These are phyloP conservation scores for Tychaedon coryphoeus DNA, from an alignment of 2,113 vertebrate genomes.

Conservation along the genomic window DNA sequence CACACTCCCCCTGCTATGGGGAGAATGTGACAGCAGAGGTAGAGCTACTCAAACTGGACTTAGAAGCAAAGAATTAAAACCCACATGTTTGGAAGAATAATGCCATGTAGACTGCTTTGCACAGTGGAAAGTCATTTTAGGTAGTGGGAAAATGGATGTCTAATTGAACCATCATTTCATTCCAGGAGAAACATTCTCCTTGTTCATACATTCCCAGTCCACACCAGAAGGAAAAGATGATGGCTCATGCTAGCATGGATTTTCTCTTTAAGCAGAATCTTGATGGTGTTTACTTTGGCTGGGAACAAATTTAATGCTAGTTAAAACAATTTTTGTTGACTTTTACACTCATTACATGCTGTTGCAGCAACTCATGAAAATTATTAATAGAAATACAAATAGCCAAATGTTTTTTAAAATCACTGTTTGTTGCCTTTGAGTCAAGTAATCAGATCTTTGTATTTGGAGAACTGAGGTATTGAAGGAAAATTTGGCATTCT, in stretches of 20 bases:
- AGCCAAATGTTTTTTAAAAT: conserved; percentile 38
- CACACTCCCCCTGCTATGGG: background rate
- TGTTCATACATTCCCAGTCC: background rate
- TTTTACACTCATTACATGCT: conserved; percentile 45
- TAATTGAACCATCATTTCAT: background rate
- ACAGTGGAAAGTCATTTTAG: background rate
- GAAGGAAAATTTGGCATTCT: background rate
- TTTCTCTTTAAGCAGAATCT: background rate
- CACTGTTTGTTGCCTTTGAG: conserved; percentile 16
- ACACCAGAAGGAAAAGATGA: background rate
- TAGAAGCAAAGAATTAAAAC: background rate
- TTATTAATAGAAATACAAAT: conserved; percentile 33
- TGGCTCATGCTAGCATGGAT: background rate
- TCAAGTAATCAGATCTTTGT: conserved; percentile 28
- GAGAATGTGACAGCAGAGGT: background rate
- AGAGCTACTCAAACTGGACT: background rate
- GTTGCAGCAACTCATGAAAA: background rate
- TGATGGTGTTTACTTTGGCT: conserved; percentile 36
- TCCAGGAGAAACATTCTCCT: background rate
- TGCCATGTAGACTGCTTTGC: background rate
- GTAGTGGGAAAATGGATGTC: background rate
- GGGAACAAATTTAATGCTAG: conserved; percentile 14
- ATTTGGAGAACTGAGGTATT: background rate
- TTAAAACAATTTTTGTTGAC: conserved; percentile 48
- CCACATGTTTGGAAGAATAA: accelerated